Percentiles rank a stretch among this genome's conserved stretches.
These are phyloP conservation scores for Leptinotarsa texana DNA, from an alignment of 1,140 invertebrate species.

Conservation along the genomic window DNA sequence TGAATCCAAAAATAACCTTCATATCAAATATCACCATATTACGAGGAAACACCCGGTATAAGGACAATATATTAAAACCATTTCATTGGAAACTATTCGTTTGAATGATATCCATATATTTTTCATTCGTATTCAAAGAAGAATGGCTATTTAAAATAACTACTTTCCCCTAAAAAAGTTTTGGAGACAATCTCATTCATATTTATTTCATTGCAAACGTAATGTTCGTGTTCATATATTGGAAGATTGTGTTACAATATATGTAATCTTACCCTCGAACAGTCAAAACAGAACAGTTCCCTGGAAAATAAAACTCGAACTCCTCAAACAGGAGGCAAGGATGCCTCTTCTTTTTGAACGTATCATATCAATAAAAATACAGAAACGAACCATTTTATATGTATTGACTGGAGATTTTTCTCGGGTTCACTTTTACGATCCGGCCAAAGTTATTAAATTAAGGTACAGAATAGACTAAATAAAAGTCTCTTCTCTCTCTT, in stretches of 20 bases:
- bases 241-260: not conserved
- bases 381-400: not conserved
- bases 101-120: too few species aligned
- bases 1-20: too few species aligned
- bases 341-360: not conserved
- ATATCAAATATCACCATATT: too few species aligned
- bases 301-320: too few species aligned
- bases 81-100: too few species aligned
- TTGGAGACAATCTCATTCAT: not conserved
- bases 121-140: too few species aligned
- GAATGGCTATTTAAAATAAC: too few species aligned
- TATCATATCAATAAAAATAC: not conserved
- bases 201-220: not conserved
- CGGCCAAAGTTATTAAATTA: slow-evolving; percentile 3
- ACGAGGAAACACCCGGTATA: too few species aligned
- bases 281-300: slow-evolving; percentile 9
- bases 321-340: too few species aligned
- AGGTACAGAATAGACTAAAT: not conserved
- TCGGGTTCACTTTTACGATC: not conserved
- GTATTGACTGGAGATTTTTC: not conserved
- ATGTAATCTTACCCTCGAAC: not conserved
- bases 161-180: too few species aligned
- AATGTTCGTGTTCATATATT: not conserved
- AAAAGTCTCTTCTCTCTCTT: not conserved
- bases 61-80: too few species aligned